These are phyloP conservation scores for Osmoderma eremita DNA, from an alignment of 2,888 invertebrate species.

Conservation along the genomic window DNA sequence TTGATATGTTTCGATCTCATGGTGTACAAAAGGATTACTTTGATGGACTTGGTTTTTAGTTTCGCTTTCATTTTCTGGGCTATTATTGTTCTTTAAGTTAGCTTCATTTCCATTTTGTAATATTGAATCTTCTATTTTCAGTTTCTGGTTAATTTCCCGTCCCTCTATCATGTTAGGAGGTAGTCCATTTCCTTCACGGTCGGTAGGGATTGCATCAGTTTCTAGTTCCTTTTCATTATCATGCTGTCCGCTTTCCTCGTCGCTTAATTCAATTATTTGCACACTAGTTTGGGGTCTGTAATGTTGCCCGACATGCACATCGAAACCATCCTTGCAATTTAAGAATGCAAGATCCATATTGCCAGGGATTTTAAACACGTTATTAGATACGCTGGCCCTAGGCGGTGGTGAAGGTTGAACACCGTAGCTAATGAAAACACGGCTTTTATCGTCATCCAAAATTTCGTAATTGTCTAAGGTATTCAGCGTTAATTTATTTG, in stretches of 20 bases:
- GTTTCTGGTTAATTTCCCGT: too few relatives aligned
- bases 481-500: not conserved
- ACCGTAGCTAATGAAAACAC: constrained; percentile 18
- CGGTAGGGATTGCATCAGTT: not conserved
- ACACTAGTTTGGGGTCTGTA: not conserved
- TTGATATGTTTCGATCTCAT: not conserved
- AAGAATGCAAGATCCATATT: constrained; percentile 29
- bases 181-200: too few relatives aligned
- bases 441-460: constrained; percentile 7
- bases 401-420: constrained; percentile 15
- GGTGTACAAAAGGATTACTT: not conserved
- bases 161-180: too few relatives aligned
- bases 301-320: not conserved
- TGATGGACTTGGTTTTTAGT: not conserved
- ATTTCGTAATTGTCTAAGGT: not conserved
- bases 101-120: not conserved
- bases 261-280: constrained; percentile 4
- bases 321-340: constrained; percentile 20
- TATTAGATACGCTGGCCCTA: not conserved
- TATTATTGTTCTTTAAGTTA: not conserved
- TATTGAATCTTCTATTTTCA: not conserved
- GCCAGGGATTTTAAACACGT: not conserved
- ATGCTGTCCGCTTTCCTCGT: not conserved
- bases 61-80: not conserved
- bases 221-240: not conserved